These are phyloP conservation scores for Octodonta nipae DNA, from an alignment of 2,888 invertebrate genomes.

Conservation along the genomic window DNA sequence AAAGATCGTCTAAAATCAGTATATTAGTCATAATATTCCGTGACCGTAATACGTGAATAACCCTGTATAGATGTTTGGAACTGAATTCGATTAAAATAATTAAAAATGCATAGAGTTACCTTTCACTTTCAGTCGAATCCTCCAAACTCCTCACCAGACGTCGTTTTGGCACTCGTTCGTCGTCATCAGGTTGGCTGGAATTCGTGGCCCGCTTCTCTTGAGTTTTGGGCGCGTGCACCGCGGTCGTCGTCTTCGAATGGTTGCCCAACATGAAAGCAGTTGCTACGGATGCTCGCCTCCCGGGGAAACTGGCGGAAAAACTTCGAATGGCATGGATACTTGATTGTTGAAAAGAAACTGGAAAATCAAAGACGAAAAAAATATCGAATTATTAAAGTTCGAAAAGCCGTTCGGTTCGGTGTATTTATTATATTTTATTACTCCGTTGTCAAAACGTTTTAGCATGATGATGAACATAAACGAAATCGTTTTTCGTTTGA, in stretches of 20 bases:
- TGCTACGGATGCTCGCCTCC: constrained; percentile 27
- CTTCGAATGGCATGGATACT: constrained; percentile 35
- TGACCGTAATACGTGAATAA: too few species aligned
- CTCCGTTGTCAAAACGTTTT: too few species aligned
- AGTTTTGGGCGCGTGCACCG: constrained; percentile 3
- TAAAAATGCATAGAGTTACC: too few species aligned
- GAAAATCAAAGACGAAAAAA: constrained; percentile 11
- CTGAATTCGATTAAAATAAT: too few species aligned
- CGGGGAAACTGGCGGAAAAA: constrained; percentile 36
- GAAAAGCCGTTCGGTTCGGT: constrained; percentile 1
- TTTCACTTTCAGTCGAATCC: neutral
- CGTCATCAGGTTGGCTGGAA: constrained; percentile 20
- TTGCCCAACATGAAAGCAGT: constrained; percentile 21
- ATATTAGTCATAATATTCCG: too few species aligned
- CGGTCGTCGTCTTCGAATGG: constrained; percentile 9
- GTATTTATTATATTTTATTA: too few species aligned
- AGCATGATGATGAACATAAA: too few species aligned
- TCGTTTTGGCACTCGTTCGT: constrained; percentile 28
- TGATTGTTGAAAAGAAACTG: constrained; percentile 36
- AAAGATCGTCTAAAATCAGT: too few species aligned
- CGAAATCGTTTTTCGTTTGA: too few species aligned
- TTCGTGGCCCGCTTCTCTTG: constrained; percentile 28
- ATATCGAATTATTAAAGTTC: constrained; percentile 2
- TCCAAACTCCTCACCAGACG: constrained; percentile 21
- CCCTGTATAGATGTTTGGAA: too few species aligned